Evolutionary conservation across 1,140 invertebrate species (phyloP), one percentile per base, ranked within the genome.

Genomic region (Whitmania pigra): DNA sequence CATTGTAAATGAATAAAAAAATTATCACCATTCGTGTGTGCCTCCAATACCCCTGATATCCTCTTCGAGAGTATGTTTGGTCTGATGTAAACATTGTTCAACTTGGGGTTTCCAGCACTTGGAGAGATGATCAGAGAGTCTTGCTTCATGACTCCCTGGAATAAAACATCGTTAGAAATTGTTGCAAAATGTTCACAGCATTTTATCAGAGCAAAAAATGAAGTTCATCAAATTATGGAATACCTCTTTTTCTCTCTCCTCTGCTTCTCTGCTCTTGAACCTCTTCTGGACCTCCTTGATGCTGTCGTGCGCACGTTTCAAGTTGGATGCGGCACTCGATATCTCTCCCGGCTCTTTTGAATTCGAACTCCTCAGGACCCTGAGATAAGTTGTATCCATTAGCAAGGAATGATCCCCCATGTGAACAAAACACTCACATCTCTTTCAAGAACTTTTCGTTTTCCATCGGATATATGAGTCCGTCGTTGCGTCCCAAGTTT

Each of bases 241-340:
- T n/a, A 81, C 85, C 82, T 99, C 96, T 76, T 97, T 97, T 82
- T 99, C 96, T 75, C 93, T 88, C 83, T 99, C 95, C 83, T 99
- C 96, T 0, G 94, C 93, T 83, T 99, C 97, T 72, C 95, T 85
- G 0, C 93, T 97, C 84, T 96, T 97, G 79, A 94, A 99, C 79
- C 93, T 95, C 81, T 99, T 97, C 82, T 99, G 97, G 43, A 99
- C 93, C 85, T 99, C 96, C 83, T 99, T 99, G 77, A 99, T 99
- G 13, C 98, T 84, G 72, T 95, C 86, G 81, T 96, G 97, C 1
- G 94, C 94, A 43, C 93, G 97, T 78, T 94, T 96, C 11, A 99
- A 84, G 82, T 99, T 99, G 0, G 91, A 88, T 0, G 94, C 97
- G 0, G 96, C 93, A 0, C 95, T 89, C 7, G 89, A 90, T 67